Conservation (phyloP, 2,113 vertebrate species). For the Cochlearius cochlearius region DNA sequence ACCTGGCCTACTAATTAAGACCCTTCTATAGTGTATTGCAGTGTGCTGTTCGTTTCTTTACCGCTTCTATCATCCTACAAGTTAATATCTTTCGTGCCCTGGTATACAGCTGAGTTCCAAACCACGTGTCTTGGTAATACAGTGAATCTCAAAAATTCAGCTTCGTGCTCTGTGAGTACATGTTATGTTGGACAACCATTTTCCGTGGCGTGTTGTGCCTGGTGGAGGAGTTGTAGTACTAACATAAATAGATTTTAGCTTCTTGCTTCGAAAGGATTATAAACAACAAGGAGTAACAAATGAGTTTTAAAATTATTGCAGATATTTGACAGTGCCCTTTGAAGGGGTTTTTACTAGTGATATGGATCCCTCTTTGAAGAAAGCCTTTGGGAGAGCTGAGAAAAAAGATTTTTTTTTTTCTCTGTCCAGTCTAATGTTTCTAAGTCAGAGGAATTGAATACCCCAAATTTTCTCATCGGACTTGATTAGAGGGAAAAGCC, state of each 20-base stretch:
- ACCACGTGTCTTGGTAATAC: background rate
- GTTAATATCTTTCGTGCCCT: background rate
- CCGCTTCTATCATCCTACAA: background rate
- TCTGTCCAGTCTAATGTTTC: background rate
- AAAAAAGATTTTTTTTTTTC: background rate
- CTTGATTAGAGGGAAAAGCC: background rate
- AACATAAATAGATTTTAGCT: background rate
- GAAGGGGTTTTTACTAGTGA: conserved; percentile 16
- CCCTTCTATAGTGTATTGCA: background rate
- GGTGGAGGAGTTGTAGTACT: background rate
- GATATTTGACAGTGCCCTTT: background rate
- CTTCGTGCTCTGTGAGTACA: background rate
- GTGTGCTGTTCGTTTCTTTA: background rate
- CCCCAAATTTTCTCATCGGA: background rate
- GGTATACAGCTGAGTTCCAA: background rate
- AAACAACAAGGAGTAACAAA: conserved; percentile 13
- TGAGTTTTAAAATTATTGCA: conserved; percentile 25
- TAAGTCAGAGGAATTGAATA: background rate
- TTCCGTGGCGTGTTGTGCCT: background rate
- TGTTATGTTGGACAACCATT: background rate
- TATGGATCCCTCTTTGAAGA: background rate
- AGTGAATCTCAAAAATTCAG: background rate
- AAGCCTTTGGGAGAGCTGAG: background rate
- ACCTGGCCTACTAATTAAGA: background rate
- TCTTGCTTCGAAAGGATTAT: background rate